Percentiles rank a stretch among this genome's conserved stretches.
Conservation (phyloP, 1,140 invertebrate species). For the Aphaenogaster floridana region DNA sequence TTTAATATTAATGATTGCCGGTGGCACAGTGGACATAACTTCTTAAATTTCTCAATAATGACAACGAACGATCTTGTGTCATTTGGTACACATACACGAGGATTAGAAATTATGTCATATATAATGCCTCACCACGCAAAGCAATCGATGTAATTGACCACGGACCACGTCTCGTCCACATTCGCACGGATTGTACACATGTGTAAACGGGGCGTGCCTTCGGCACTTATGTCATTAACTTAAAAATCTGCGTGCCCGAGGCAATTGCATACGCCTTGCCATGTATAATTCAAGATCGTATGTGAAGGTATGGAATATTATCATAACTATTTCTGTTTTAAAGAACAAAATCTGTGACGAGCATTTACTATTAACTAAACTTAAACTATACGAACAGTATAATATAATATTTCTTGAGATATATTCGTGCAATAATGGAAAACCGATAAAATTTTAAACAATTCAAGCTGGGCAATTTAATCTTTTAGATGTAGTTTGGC, state of each 20-base stretch:
- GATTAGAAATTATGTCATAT: constrained; percentile 48
- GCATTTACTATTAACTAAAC: constrained; percentile 4
- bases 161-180: background rate
- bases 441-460: background rate
- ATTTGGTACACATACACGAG: background rate
- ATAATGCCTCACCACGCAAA: constrained; percentile 11
- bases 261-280: constrained; percentile 23
- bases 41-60: constrained; percentile 52
- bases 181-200: constrained; percentile 10
- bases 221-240: constrained; percentile 54
- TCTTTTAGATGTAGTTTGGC: background rate
- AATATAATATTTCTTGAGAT: constrained; percentile 4
- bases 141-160: constrained; percentile 49
- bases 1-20: constrained; percentile 24
- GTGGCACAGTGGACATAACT: constrained; percentile 3
- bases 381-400: background rate
- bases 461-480: background rate
- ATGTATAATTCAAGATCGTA: constrained; percentile 58
- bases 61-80: constrained; percentile 11
- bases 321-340: constrained; percentile 15
- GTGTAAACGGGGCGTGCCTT: constrained; percentile 56
- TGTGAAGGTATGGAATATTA: constrained; percentile 23
- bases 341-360: constrained; percentile 12
- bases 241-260: constrained; percentile 39
- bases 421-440: background rate